These are phyloP conservation scores for Synanthedon vespiformis DNA, from an alignment of 2,888 invertebrate species.

Conservation along the genomic window DNA sequence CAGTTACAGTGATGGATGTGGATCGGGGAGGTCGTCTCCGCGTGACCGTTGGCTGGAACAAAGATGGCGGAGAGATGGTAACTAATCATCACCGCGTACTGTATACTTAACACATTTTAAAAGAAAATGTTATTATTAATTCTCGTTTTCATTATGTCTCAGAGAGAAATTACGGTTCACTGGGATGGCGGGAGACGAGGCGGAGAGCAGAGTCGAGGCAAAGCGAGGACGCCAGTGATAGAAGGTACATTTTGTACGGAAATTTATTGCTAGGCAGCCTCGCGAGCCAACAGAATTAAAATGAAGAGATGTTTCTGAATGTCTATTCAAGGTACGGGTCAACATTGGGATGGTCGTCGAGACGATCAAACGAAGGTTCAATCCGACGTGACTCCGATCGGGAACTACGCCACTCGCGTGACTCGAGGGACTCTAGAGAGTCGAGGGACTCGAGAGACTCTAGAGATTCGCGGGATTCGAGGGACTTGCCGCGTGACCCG, in stretches of 20 bases:
- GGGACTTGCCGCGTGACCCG: constrained; percentile 9
- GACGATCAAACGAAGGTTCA: constrained; percentile 23
- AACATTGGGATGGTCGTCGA: constrained; percentile 45
- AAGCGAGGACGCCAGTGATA: constrained; percentile 59
- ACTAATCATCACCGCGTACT: background rate
- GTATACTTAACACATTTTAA: too few relatives aligned
- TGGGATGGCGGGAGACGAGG: constrained; percentile 61
- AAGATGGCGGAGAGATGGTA: constrained; percentile 59
- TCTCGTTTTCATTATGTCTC: constrained; percentile 11
- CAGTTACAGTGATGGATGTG: constrained; percentile 59
- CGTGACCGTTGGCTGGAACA: constrained; percentile 55
- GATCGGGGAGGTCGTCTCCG: constrained; percentile 53
- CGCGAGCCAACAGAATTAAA: too few relatives aligned
- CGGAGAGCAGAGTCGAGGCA: constrained; percentile 73
- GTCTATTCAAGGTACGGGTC: constrained; percentile 38
- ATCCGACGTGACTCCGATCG: constrained; percentile 21
- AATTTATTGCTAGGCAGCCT: too few relatives aligned
- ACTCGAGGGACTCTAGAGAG: constrained; percentile 38
- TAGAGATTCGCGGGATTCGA: constrained; percentile 20
- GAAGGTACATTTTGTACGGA: constrained; percentile 28
- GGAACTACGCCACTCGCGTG: constrained; percentile 12
- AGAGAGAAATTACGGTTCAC: constrained; percentile 63
- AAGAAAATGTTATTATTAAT: background rate
- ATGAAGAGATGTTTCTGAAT: too few relatives aligned
- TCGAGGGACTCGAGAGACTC: constrained; percentile 23